Evolutionary conservation across 2,113 vertebrate species (phyloP), one percentile per base, ranked within the genome.

Genomic region (Scortum barcoo): DNA sequence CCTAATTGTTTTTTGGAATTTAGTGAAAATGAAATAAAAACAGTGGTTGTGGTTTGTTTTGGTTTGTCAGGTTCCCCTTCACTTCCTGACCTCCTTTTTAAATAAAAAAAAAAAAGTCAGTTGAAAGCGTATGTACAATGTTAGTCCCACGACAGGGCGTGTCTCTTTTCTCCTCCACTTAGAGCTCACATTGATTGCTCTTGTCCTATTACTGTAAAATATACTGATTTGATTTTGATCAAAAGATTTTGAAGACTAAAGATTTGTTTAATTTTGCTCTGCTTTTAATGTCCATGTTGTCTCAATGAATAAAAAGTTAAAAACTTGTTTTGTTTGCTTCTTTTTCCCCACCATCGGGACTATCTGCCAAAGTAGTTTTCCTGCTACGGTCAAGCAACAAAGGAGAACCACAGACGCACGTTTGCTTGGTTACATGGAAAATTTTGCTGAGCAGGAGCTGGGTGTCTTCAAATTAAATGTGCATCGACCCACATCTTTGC

Each of bases 251-350:
- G 76, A 90, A 87, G 90, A 93, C 72, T 90, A 76, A 87, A 89
- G 48, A 91, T 91, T 93, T 94, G 90, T 92, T 93, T 92, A 58
- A 77, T 76, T 92, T 92, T 90, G 77, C 80, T 92, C 90, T 90
- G 83, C 90, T 94, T 94, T 95, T 94, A 92, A 86, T 93, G 88
- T 86, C 53, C 77, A 87, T 94, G 90, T 91, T 94, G 93, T 95
- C 91, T 88, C 88, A 62, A 93, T 92, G 81, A 95, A 95, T 95
- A 94, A 95, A 94, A 88, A 86, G 33, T 67, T 67, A 20, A 78
- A 92, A 92, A 78, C 69, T 62, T 80, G 44, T 46, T 63, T n/a
- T 46, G 0, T 3, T 46, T 30, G 44, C 57, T 19, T 50, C 22
- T 42, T 3, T 24, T 51, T 24, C 1, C 4, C 19, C 19, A 40